phyloP scores from a whole-genome alignment of 2,888 invertebrate species.

The Clusia tigrina region DNA sequence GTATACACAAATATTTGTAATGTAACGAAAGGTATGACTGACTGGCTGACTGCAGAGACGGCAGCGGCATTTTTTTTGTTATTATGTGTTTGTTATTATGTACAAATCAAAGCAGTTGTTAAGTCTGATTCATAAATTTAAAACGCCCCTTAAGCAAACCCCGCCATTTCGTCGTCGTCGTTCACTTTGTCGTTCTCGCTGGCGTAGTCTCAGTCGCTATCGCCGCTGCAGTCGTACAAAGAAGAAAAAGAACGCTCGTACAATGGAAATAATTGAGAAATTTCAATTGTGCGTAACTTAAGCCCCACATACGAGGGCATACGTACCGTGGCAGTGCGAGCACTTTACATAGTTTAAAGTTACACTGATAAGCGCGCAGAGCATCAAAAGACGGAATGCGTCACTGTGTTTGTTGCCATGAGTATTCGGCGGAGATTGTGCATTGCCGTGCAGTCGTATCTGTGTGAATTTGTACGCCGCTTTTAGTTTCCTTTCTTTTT shows the following conservation, averaged over 20 bases:
- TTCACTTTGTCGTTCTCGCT: too few relatives aligned
- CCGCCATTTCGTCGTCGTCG: neutral
- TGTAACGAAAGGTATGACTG: neutral
- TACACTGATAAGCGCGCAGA: neutral
- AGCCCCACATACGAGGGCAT: constrained; percentile 2
- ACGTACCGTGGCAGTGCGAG: too few relatives aligned
- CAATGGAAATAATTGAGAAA: constrained; percentile 12
- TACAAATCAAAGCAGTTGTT: neutral
- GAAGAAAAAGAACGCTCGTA: neutral
- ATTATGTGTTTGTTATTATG: neutral
- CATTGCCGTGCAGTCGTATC: too few relatives aligned
- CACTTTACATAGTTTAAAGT: too few relatives aligned
- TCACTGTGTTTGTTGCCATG: too few relatives aligned
- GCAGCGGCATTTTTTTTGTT: neutral
- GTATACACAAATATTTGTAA: too few relatives aligned
- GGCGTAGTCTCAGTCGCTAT: too few relatives aligned
- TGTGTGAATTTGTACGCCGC: too few relatives aligned
- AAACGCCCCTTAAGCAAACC: neutral
- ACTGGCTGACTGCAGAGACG: neutral
- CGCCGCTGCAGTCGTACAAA: neutral
- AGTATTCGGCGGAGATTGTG: too few relatives aligned
- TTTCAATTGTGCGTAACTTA: constrained; percentile 14
- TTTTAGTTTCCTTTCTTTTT: too few relatives aligned
- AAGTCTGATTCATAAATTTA: neutral
- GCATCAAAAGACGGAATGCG: too few relatives aligned